phyloP scores from a whole-genome alignment of 2,888 invertebrate species.

The Anagyrus pseudococci region DNA sequence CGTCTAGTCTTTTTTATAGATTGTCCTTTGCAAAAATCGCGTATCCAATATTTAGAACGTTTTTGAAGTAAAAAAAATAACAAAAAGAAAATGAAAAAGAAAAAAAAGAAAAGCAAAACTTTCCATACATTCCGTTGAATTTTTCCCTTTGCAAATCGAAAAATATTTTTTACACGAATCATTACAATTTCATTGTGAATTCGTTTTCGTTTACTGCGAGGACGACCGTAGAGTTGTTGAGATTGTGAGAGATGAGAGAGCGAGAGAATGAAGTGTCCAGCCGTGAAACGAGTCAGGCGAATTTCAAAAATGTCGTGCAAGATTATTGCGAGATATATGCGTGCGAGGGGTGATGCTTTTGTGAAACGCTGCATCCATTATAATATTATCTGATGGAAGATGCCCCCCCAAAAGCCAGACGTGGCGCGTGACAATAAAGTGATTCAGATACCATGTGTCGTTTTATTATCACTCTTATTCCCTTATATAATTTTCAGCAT shows the following conservation, averaged over 20 bases:
- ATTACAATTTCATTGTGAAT: too few relatives aligned
- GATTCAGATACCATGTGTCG: constrained; percentile 48
- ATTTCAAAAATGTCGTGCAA: too few relatives aligned
- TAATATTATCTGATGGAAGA: constrained; percentile 59
- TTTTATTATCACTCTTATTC: constrained; percentile 1
- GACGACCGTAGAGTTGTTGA: too few relatives aligned
- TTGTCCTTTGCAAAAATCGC: background rate
- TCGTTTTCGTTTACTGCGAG: constrained; percentile 30
- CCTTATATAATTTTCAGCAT: too few relatives aligned
- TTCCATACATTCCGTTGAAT: too few relatives aligned
- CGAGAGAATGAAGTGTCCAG: constrained; percentile 1
- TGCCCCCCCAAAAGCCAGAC: constrained; percentile 59
- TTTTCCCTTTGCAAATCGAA: too few relatives aligned
- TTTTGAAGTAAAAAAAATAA: too few relatives aligned
- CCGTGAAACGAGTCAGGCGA: background rate
- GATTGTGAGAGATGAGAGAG: background rate
- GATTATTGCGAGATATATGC: background rate
- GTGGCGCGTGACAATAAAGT: constrained; percentile 62
- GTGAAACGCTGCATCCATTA: constrained; percentile 52
- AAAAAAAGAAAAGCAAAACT: too few relatives aligned
- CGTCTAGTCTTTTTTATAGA: background rate
- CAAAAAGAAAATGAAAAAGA: background rate
- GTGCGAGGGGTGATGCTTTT: constrained; percentile 30
- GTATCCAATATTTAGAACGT: too few relatives aligned
- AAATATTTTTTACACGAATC: too few relatives aligned